Evolutionary conservation across 2,888 invertebrate genomes (phyloP), one percentile per base, ranked within the genome.

Genomic region (Sesia bembeciformis): DNA sequence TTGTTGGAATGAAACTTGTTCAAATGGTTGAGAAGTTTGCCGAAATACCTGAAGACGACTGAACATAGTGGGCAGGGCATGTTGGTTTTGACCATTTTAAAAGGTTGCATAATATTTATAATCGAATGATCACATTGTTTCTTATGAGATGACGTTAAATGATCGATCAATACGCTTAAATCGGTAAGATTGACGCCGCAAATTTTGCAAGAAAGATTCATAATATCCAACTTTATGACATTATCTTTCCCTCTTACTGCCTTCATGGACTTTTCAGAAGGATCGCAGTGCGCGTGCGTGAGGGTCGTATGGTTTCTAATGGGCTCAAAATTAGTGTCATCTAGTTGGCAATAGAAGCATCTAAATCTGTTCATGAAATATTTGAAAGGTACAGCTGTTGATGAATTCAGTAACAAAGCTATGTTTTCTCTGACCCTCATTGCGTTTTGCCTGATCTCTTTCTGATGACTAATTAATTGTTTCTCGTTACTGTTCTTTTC

Each of bases 401-500:
- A 59, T 53, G 52, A 57, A 43, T 59, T 61, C 7, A 62, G 41
- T 38, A 62, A 49, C 38, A 55, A 49, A 4, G 53, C 54, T n/a
- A 62, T 57, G 40, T 59, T 60, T 5, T 58, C 55, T 6, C 62
- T 54, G 7, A 50, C 38, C 7, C 23, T 46, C 23, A 46, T 3
- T 0, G 46, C 46, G 23, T 46, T 46, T 6, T 46, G 8, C 23
- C 46, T 46, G 5, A 72, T 75, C 56, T 72, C 66, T 4, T 66
- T 58, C 39, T 60, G 60, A 4, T 39, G 39, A 39, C 64, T 65
- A 23, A 23, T 23, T 23, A 23, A 23, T 23, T 23, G 23, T 23
- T 23, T 23, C 1, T 23, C 23, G 23, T 23, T 2, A 23, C 23
- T 23, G 23, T 23, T 23, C 23, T 23, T 23, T 23, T 2, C 23